Percentiles rank a stretch among this genome's conserved stretches.
Evolutionary conservation across 2,888 invertebrate genomes (phyloP).

Genomic region (Ernsta delagoae): DNA sequence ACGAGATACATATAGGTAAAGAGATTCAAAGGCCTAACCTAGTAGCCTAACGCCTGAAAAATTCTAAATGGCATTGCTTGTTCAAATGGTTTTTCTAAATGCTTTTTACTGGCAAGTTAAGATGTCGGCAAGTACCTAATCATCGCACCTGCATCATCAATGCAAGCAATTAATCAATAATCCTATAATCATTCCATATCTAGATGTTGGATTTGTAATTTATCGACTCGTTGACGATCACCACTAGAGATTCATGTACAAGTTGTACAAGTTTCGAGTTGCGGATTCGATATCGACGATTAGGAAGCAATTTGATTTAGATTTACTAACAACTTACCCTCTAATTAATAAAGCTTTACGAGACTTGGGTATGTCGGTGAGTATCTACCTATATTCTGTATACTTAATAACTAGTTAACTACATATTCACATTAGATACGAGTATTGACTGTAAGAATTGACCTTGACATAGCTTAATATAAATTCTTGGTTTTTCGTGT

Average conservation of each 20-base stretch:
- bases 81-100: too few species aligned
- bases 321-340: slow-evolving; percentile 28
- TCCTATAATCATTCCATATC: slow-evolving; percentile 28
- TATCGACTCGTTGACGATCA: slow-evolving; percentile 33
- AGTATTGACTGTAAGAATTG: too few species aligned
- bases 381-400: not conserved
- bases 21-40: too few species aligned
- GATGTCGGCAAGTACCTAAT: too few species aligned
- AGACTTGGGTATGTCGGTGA: slow-evolving; percentile 9
- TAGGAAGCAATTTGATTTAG: slow-evolving; percentile 34
- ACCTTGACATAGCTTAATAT: too few species aligned
- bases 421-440: too few species aligned
- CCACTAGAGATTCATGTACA: slow-evolving; percentile 32
- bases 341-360: slow-evolving; percentile 28
- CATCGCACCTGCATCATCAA: slow-evolving; percentile 11
- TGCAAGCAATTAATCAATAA: slow-evolving; percentile 24
- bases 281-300: slow-evolving; percentile 28
- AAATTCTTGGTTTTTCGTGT: too few species aligned
- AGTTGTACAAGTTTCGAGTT: slow-evolving; percentile 32
- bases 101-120: too few species aligned
- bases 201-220: slow-evolving; percentile 27
- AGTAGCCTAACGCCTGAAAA: too few species aligned
- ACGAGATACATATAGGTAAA: too few species aligned
- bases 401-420: too few species aligned
- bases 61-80: too few species aligned